Base-by-base conservation (phyloP, 2,113 vertebrate species). In the Nematolebias whitei region DNA sequence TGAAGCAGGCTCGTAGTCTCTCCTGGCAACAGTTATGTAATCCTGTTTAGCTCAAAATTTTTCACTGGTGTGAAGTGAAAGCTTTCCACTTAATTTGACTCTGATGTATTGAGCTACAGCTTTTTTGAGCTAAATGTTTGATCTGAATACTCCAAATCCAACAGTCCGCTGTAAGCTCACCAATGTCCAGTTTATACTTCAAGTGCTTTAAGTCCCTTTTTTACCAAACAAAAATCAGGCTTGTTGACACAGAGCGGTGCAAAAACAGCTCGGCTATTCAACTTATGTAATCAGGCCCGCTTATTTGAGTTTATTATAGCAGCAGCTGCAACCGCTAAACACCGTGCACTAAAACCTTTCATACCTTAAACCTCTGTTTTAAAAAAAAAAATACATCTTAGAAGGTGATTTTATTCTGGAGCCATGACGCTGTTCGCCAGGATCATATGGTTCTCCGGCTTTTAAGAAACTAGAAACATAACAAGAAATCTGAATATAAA, bases 81-180 rank as follows among this genome's bases (percentile, higher is more conserved):
- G n/a, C 20, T 47, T 45, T 45, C 18, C 18, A 16, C 16, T 45
- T n/a, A n/a, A 45, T n/a, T 45, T 8, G 43, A 5, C 43, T 45
- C 7, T 5, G n/a, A n/a, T 6, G 8, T n/a, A 5, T 12, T 68
- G 41, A 53, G 20, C 40, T 32, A 38, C 43, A n/a, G n/a, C 9
- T 2, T 1, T 35, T 35, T 63, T 61, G 71, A 80, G 63, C 32
- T 68, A 73, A 80, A 50, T 48, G 48, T 61, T 86, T 86, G 75
- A 81, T 79, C 79, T 58, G 49, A 84, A 81, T 81, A 75, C 72
- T 53, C 54, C 66, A 44, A 78, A 68, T 39, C 72, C 83, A 78
- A 71, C 63, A 60, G 38, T 60, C 59, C 49, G 62, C 81, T 76
- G 64, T 83, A 83, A 84, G 61, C 61, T 26, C 10, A 62, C 39